A percentile compares a stretch with the other conserved stretches of the same genome.
Evolutionary conservation across 2,888 invertebrate genomes (phyloP).

Genomic region (Glaucopsyche alexis): DNA sequence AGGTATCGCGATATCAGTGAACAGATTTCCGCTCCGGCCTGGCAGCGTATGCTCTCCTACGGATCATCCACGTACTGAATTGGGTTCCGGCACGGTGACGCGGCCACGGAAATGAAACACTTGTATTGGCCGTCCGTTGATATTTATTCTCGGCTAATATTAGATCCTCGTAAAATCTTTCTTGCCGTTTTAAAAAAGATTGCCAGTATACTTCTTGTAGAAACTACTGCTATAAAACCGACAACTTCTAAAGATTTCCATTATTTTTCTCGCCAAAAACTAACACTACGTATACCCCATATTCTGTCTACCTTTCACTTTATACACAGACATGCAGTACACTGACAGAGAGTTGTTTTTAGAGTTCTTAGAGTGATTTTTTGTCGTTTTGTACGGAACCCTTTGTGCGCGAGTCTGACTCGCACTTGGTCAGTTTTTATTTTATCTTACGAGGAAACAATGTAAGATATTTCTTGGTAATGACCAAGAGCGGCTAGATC

Average conservation of each 20-base stretch:
- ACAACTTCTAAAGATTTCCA: too few relatives aligned
- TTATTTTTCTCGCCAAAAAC: background rate
- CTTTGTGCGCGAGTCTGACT: too few relatives aligned
- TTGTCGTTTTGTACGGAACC: too few relatives aligned
- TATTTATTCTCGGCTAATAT: constrained; percentile 40
- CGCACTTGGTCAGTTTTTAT: too few relatives aligned
- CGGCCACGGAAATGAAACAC: constrained; percentile 68
- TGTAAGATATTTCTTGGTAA: constrained; percentile 24
- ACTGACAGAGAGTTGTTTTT: background rate
- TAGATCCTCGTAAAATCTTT: background rate
- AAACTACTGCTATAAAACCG: background rate
- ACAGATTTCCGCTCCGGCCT: constrained; percentile 51
- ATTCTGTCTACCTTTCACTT: background rate
- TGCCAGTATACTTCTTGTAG: background rate
- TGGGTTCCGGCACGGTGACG: constrained; percentile 60
- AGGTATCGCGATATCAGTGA: constrained; percentile 36
- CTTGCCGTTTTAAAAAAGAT: background rate
- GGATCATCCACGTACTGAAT: constrained; percentile 58
- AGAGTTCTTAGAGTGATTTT: too few relatives aligned
- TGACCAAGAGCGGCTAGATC: constrained; percentile 31
- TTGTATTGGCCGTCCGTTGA: constrained; percentile 57
- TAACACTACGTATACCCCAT: background rate
- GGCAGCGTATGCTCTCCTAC: constrained; percentile 50
- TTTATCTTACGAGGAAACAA: background rate
- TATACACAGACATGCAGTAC: background rate